phyloP scores from a whole-genome alignment of 2,888 invertebrate genomes.

The Apodemia mormo region DNA sequence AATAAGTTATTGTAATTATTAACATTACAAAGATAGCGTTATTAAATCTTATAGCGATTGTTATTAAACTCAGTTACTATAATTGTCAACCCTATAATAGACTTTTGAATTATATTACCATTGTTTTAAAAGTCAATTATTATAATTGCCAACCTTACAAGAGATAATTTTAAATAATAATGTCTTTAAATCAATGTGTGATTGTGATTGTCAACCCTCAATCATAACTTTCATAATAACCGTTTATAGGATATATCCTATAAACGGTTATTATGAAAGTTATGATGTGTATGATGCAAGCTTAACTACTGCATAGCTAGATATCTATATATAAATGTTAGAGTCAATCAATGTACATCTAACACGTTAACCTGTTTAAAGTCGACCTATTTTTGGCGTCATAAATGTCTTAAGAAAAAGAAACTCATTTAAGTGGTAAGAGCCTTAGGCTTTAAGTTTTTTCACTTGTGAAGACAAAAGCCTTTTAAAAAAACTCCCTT shows the following conservation, averaged over 20 bases:
- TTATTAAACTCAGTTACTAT: too few species aligned
- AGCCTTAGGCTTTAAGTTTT: slow-evolving; percentile 59
- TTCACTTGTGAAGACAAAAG: slow-evolving; percentile 70
- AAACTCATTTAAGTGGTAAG: slow-evolving; percentile 51
- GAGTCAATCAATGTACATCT: slow-evolving; percentile 23
- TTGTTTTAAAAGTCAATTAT: neutral
- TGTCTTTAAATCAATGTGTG: too few species aligned
- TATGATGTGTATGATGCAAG: neutral
- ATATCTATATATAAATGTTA: neutral
- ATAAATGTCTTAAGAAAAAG: slow-evolving; percentile 38
- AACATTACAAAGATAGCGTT: too few species aligned
- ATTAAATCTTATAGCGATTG: too few species aligned
- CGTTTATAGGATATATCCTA: too few species aligned
- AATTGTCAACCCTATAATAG: too few species aligned
- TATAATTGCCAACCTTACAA: neutral
- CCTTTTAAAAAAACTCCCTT: slow-evolving; percentile 62
- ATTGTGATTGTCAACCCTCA: neutral
- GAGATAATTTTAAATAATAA: neutral
- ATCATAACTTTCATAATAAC: too few species aligned
- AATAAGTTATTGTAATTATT: too few species aligned
- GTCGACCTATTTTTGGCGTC: slow-evolving; percentile 35
- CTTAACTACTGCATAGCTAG: neutral
- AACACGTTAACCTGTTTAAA: slow-evolving; percentile 31
- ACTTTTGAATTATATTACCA: neutral
- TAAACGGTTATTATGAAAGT: slow-evolving; percentile 14